These are phyloP conservation scores for Drosophila dives DNA, from an alignment of 2,888 invertebrate species.

Conservation along the genomic window DNA sequence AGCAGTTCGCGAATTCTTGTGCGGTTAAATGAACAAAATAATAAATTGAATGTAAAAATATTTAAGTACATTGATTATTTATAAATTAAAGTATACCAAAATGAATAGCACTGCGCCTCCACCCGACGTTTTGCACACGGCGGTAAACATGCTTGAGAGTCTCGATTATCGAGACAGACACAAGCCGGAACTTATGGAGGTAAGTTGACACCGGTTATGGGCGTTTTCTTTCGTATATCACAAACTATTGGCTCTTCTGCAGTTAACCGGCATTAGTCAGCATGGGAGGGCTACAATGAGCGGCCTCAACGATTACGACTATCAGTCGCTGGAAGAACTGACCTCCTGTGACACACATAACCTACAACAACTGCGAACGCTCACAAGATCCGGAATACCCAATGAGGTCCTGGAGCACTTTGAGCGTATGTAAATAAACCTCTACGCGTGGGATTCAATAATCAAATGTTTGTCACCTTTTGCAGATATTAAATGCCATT, in stretches of 20 bases:
- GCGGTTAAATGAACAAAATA: neutral
- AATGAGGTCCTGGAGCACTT: slow-evolving; percentile 98
- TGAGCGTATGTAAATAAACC: slow-evolving; percentile 88
- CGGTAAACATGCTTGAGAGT: slow-evolving; percentile 92
- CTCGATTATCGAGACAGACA: slow-evolving; percentile 85
- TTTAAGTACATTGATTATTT: slow-evolving; percentile 1
- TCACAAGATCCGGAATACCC: slow-evolving; percentile 95
- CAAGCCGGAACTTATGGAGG: slow-evolving; percentile 83
- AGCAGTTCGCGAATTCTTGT: slow-evolving; percentile 31
- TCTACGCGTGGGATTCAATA: slow-evolving; percentile 7
- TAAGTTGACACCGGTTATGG: slow-evolving; percentile 42
- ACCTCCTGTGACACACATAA: slow-evolving; percentile 88
- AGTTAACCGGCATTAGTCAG: slow-evolving; percentile 88
- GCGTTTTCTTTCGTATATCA: neutral
- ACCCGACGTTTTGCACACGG: slow-evolving; percentile 90
- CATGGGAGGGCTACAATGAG: slow-evolving; percentile 93
- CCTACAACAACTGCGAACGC: slow-evolving; percentile 91
- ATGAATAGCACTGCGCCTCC: slow-evolving; percentile 83
- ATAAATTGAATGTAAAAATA: slow-evolving; percentile 4
- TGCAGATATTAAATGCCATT: slow-evolving; percentile 96
- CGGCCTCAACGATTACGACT: slow-evolving; percentile 95
- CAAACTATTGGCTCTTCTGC: slow-evolving; percentile 27
- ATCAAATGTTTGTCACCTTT: neutral
- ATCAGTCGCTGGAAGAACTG: slow-evolving; percentile 91
- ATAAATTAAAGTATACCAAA: slow-evolving; percentile 1